These are phyloP conservation scores for Dicrurus megarhynchus DNA, from an alignment of 2,113 vertebrate genomes.

Conservation along the genomic window DNA sequence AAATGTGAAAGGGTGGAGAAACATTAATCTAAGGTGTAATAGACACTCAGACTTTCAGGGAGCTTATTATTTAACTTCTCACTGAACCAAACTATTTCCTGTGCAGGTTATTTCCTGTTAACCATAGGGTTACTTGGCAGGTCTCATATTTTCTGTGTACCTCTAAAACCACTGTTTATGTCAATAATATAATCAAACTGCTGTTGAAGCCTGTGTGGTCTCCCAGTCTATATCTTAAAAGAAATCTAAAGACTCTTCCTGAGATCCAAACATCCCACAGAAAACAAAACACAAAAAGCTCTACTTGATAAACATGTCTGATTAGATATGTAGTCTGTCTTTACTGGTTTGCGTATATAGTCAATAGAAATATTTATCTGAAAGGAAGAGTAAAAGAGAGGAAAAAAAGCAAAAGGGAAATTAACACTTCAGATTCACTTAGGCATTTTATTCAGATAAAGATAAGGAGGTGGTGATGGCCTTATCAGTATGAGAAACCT, in stretches of 20 bases:
- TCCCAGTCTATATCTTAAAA: constrained; percentile 25
- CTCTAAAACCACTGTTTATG: constrained; percentile 28
- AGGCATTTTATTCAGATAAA: background rate
- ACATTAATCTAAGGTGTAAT: background rate
- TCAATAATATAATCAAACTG: constrained; percentile 34
- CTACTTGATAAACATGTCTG: constrained; percentile 20
- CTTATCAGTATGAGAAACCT: background rate
- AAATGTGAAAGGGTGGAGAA: background rate
- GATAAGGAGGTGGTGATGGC: background rate
- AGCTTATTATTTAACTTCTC: background rate
- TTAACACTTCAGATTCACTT: background rate
- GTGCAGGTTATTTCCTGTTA: constrained; percentile 30
- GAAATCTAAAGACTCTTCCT: constrained; percentile 16
- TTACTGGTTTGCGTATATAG: background rate
- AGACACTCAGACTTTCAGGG: background rate
- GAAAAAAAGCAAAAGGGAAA: background rate
- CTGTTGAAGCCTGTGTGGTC: constrained; percentile 46
- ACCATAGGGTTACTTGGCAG: background rate
- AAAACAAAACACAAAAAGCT: constrained; percentile 41
- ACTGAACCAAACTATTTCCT: background rate
- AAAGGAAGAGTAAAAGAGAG: background rate
- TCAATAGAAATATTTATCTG: background rate
- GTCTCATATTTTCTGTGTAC: constrained; percentile 10
- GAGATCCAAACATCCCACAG: constrained; percentile 32
- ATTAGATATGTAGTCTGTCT: constrained; percentile 5